These are phyloP conservation scores for Drosophila paulistorum DNA, from an alignment of 1,140 invertebrate genomes.

Conservation along the genomic window DNA sequence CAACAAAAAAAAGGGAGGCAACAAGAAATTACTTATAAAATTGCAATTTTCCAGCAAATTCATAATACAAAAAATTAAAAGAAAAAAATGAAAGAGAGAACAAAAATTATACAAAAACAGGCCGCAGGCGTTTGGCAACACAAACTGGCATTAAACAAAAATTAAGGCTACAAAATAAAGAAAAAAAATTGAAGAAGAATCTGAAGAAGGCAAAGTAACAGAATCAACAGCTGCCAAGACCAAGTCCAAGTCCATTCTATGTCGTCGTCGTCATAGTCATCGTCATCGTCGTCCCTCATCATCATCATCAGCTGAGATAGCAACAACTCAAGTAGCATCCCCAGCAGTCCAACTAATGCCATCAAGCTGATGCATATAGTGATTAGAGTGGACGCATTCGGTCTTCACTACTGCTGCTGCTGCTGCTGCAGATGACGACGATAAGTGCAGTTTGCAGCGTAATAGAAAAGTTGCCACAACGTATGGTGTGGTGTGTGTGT, in stretches of 20 bases:
- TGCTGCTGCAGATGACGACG: conserved; percentile 60
- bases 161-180: conserved; percentile 13
- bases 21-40: conserved; percentile 75
- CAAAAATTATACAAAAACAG: conserved; percentile 70
- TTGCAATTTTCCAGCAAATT: conserved; percentile 80
- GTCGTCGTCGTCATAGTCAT: conserved; percentile 43
- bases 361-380: conserved; percentile 80
- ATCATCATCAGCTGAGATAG: conserved; percentile 53
- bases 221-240: conserved; percentile 65
- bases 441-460: conserved; percentile 77
- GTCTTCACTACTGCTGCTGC: conserved; percentile 9
- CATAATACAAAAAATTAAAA: conserved; percentile 49
- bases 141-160: conserved; percentile 56
- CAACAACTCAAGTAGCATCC: conserved; percentile 69
- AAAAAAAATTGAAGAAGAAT: conserved; percentile 2
- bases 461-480: conserved; percentile 76
- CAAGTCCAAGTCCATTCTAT: conserved; percentile 20
- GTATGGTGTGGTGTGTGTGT: conserved; percentile 24
- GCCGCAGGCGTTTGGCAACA: conserved; percentile 62
- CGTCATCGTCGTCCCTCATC: conserved; percentile 18
- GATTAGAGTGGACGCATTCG: conserved; percentile 75
- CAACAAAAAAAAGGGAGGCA: conserved; percentile 24
- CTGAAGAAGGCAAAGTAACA: conserved; percentile 8
- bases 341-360: conserved; percentile 74
- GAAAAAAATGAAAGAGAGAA: not conserved